phyloP scores from a whole-genome alignment of 2,797 vertebrate species.

The Sardinella longiceps region DNA sequence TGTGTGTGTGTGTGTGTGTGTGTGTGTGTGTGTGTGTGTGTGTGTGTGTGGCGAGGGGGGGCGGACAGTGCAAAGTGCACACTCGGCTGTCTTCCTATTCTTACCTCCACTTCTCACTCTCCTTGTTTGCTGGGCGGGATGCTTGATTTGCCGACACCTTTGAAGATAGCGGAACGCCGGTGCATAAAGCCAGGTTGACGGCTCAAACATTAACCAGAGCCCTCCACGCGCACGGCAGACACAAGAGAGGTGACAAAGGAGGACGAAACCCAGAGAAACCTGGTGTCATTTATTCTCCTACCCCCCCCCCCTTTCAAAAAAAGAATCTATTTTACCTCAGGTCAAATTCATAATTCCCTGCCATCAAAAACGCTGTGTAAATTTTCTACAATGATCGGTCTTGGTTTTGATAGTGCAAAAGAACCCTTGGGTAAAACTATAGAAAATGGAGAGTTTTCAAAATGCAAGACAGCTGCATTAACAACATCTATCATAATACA shows the following conservation, averaged over 20 bases:
- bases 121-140: slow-evolving; percentile 71
- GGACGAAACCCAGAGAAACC: not conserved
- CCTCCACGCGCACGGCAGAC: slow-evolving; percentile 62
- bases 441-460: not conserved
- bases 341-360: slow-evolving; percentile 15
- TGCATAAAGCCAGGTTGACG: slow-evolving; percentile 72
- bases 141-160: slow-evolving; percentile 66
- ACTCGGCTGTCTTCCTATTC: slow-evolving; percentile 66
- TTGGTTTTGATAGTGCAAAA: not conserved
- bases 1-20: no score
- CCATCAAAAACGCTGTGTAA: not conserved
- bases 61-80: slow-evolving; percentile 68
- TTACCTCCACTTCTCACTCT: slow-evolving; percentile 67
- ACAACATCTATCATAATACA: slow-evolving; percentile 10
- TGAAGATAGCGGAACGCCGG: slow-evolving; percentile 82
- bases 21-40: no score
- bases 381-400: not conserved
- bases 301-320: no score
- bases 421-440: not conserved
- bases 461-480: slow-evolving; percentile 9
- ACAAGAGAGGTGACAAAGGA: slow-evolving; percentile 40
- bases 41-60: no score
- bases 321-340: slow-evolving; percentile 10
- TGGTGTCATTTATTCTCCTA: not conserved
- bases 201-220: slow-evolving; percentile 84